Base-by-base conservation (phyloP, 2,113 vertebrate genomes). In the Illadopsis cleaveri region DNA sequence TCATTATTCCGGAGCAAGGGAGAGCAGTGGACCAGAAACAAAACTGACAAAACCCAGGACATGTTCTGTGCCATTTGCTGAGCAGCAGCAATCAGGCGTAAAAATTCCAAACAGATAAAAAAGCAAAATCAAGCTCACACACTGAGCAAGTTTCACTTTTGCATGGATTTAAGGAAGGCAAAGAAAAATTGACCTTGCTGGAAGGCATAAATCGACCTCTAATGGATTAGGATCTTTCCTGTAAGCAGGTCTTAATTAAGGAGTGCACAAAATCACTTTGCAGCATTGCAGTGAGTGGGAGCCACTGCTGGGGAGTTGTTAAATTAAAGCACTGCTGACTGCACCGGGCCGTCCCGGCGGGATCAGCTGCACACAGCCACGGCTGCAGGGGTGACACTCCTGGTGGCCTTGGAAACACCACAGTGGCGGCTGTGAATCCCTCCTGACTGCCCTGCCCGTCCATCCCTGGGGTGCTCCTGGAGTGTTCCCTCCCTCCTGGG, bases 201-300 rank as follows among this genome's bases (percentile, higher is more conserved):
- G 70, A 44, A 91, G 90, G 93, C 82, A 93, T 54, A 70, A 82
- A 95, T 93, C 15, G 40, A 89, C 89, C 75, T 69, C 77, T 57
- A 85, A 94, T 57, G 70, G 89, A 89, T 96, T 69, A 85, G 62
- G 91, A 57, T 50, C 85, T 91, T 61, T 61, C 78, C 73, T 86
- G 81, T 54, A 30, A 90, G 81, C 65, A 44, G 64, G 2, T 89
- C 81, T 96, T 96, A 94, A 96, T 95, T 95, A 94, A 91, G 66
- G 65, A 69, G 65, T 7, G 83, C 69, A 83, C 76, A 83, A 89
- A 91, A 93, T 70, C 89, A 94, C 91, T 91, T 72, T 82, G 73
- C 70, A 82, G 12, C 78, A 18, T 87, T 54, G 25, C 71, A 50
- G 66, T 57, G 81, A 79, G 86, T 9, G 13, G 66, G 86, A 85